A percentile compares a stretch with the other conserved stretches of the same genome.
These are phyloP conservation scores for Patagioenas fasciata DNA, from an alignment of 2,113 vertebrate species.

Conservation along the genomic window DNA sequence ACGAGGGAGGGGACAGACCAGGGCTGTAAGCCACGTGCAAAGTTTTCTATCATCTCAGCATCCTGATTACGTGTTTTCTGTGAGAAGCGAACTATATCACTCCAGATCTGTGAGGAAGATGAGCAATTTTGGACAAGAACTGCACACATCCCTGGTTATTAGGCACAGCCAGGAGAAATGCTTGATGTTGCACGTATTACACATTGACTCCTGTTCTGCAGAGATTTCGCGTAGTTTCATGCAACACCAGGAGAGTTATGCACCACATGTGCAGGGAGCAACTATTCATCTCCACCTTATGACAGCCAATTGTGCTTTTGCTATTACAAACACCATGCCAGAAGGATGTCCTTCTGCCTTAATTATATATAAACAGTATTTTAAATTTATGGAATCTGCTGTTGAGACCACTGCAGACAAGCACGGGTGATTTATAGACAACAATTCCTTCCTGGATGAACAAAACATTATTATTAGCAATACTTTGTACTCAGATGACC, in stretches of 20 bases:
- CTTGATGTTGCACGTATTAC: fast-evolving
- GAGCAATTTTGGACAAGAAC: fast-evolving
- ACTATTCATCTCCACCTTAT: neutral
- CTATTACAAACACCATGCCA: neutral
- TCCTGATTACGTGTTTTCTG: neutral
- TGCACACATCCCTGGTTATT: fast-evolving
- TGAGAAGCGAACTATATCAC: fast-evolving
- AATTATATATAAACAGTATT: neutral
- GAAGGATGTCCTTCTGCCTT: neutral
- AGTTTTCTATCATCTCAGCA: neutral
- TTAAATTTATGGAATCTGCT: neutral
- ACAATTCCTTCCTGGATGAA: constrained; percentile 40
- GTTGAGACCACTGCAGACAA: neutral
- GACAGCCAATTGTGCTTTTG: neutral
- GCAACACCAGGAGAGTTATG: neutral
- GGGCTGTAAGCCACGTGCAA: fast-evolving
- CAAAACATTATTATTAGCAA: neutral
- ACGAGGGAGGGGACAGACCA: neutral
- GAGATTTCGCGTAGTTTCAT: neutral
- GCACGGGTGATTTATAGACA: constrained; percentile 18
- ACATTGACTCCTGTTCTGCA: neutral
- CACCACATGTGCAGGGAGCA: neutral
- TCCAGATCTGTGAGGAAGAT: fast-evolving
- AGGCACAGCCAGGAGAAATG: neutral
- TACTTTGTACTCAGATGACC: neutral